Conservation (phyloP, 1,140 invertebrate genomes). For the Phymastichus coffea region DNA sequence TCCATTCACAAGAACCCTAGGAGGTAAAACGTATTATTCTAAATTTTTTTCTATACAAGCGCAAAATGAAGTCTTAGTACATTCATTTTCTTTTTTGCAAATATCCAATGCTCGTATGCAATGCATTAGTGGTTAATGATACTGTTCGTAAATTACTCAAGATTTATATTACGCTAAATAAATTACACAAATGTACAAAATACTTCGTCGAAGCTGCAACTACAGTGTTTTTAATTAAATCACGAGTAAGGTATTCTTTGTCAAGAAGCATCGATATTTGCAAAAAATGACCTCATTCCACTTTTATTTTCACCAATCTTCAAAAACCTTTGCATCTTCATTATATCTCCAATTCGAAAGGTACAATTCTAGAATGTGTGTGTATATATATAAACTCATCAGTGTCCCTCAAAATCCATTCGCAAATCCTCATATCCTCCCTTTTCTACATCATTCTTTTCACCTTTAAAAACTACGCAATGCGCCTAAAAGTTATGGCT, state of each 20-base stretch:
- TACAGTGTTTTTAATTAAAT: no score
- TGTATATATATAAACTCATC: slow-evolving; percentile 20
- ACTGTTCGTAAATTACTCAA: not conserved
- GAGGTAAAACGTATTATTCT: slow-evolving; percentile 23
- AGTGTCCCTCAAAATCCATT: not conserved
- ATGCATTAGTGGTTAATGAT: slow-evolving; percentile 7
- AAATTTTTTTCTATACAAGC: slow-evolving; percentile 18
- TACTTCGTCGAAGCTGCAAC: no score
- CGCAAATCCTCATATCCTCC: slow-evolving; percentile 2
- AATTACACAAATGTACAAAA: no score
- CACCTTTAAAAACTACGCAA: slow-evolving; percentile 42
- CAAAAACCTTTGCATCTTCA: not conserved
- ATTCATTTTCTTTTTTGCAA: not conserved
- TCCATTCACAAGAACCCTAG: slow-evolving; percentile 17
- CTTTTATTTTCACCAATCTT: not conserved
- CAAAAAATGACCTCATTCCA: not conserved
- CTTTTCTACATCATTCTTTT: no score
- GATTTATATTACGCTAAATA: not conserved
- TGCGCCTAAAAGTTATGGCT: slow-evolving; percentile 48
- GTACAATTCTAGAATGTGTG: slow-evolving; percentile 21
- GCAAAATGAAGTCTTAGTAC: not conserved
- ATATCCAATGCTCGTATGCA: slow-evolving; percentile 11
- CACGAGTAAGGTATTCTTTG: no score
- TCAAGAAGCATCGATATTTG: slow-evolving; percentile 10
- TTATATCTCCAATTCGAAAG: not conserved